Percentiles rank a stretch among this genome's conserved stretches.
Evolutionary conservation across 2,797 vertebrate genomes (phyloP).

Genomic region (Liparis tanakae): DNA sequence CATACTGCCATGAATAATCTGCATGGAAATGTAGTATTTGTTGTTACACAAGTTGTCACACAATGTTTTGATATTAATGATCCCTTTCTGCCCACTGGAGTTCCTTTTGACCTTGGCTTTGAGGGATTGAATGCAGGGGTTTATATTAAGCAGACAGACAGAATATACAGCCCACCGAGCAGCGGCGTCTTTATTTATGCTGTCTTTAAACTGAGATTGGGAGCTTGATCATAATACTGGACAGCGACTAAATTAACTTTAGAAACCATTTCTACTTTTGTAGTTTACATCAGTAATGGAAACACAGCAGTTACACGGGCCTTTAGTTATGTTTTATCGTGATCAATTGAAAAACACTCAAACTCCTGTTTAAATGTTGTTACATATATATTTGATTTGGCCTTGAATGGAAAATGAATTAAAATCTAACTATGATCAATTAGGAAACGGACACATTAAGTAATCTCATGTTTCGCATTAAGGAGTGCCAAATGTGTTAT

Average conservation of each 20-base stretch:
- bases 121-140: neutral
- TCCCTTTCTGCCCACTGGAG: neutral
- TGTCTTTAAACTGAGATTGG: neutral
- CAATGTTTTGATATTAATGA: slow-evolving; percentile 2
- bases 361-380: neutral
- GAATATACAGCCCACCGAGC: neutral
- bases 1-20: neutral
- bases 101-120: neutral
- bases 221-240: neutral
- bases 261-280: neutral
- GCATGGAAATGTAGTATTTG: neutral
- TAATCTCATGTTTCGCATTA: neutral
- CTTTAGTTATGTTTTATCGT: neutral
- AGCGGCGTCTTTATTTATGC: neutral
- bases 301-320: neutral
- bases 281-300: neutral
- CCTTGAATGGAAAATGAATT: neutral
- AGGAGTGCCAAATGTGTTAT: neutral
- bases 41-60: neutral
- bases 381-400: neutral
- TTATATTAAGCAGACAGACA: slow-evolving; percentile 1
- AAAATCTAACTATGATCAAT: neutral
- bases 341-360: neutral
- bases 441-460: accelerated
- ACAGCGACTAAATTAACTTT: neutral